Evolutionary conservation across 2,888 invertebrate genomes (phyloP).

Genomic region (Dascillus cervinus): DNA sequence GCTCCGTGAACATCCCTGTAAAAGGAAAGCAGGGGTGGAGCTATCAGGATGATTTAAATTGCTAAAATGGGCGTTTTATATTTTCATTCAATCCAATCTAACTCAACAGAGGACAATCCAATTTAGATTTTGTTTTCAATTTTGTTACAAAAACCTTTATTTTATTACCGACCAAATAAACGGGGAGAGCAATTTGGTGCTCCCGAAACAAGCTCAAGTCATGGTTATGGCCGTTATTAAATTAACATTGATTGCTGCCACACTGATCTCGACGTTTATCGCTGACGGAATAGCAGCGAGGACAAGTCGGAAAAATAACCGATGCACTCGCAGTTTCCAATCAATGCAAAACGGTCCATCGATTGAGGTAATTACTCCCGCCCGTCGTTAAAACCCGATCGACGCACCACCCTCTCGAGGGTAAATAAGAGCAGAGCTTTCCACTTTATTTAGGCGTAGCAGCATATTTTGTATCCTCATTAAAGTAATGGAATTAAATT

Average conservation of each 20-base stretch:
- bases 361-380: slow-evolving; percentile 30
- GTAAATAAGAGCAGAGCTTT: slow-evolving; percentile 24
- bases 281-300: too few relatives aligned
- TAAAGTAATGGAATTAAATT: slow-evolving; percentile 51
- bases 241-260: slow-evolving; percentile 38
- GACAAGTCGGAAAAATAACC: too few relatives aligned
- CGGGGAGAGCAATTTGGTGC: slow-evolving; percentile 13
- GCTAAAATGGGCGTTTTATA: slow-evolving; percentile 43
- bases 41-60: slow-evolving; percentile 41
- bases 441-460: slow-evolving; percentile 29
- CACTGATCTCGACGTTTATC: too few relatives aligned
- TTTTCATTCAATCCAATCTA: slow-evolving; percentile 40
- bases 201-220: slow-evolving; percentile 12
- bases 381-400: slow-evolving; percentile 26
- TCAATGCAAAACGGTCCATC: slow-evolving; percentile 30
- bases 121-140: slow-evolving; percentile 19
- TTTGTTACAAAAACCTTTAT: slow-evolving; percentile 22
- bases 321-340: slow-evolving; percentile 27
- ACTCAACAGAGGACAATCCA: slow-evolving; percentile 28
- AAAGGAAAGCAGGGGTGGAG: slow-evolving; percentile 21
- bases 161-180: slow-evolving; percentile 23
- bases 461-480: slow-evolving; percentile 48
- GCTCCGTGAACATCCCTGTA: slow-evolving; percentile 6
- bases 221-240: slow-evolving; percentile 32
- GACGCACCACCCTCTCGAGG: slow-evolving; percentile 16